phyloP scores from a whole-genome alignment of 2,888 invertebrate genomes.

The Alsophila aescularia region DNA sequence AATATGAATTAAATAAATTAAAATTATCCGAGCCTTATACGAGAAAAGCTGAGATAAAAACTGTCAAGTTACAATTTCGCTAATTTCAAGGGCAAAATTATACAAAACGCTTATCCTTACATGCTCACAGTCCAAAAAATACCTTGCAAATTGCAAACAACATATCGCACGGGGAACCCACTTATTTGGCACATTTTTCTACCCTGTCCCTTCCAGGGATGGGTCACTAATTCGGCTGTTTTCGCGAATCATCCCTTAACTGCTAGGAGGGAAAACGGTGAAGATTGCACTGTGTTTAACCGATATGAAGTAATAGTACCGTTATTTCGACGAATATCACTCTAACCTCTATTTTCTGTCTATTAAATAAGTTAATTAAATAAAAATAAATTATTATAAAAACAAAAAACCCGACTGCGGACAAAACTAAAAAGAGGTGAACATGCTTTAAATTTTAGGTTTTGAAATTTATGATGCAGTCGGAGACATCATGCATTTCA shows the following conservation, averaged over 20 bases:
- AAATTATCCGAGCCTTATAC: no score
- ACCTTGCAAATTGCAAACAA: conserved; percentile 19
- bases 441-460: no score
- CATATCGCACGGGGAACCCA: conserved; percentile 18
- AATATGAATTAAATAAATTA: no score
- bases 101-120: not conserved
- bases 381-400: no score
- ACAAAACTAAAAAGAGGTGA: no score
- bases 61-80: no score
- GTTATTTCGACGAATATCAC: not conserved
- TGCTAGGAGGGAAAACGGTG: conserved; percentile 1
- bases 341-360: no score
- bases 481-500: no score
- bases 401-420: no score
- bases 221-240: conserved; percentile 31
- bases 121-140: conserved; percentile 13
- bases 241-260: conserved; percentile 38
- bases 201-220: conserved; percentile 19
- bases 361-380: not conserved
- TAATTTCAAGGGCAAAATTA: not conserved
- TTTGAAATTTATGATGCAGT: no score
- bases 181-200: conserved; percentile 30
- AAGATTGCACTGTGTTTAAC: not conserved
- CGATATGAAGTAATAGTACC: not conserved
- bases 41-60: no score